A percentile compares a stretch with the other conserved stretches of the same genome.
Conservation (phyloP, 2,113 vertebrate genomes). For the Microtus pennsylvanicus region DNA sequence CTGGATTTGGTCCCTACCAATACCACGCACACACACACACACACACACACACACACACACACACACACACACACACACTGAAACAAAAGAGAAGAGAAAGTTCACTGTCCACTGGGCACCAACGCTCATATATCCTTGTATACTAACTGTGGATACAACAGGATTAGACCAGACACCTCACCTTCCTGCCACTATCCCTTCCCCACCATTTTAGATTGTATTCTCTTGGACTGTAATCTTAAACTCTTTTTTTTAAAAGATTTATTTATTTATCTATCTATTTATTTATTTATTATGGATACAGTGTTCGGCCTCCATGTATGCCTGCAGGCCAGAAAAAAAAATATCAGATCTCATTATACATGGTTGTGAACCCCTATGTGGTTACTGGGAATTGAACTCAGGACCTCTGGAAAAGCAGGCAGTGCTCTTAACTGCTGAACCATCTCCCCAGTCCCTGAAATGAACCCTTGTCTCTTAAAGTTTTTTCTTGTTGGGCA, state of each 20-base stretch:
- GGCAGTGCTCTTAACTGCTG: no score
- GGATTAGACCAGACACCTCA: not conserved
- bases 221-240: not conserved
- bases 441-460: not conserved
- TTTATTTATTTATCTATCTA: no score
- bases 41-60: not conserved
- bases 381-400: no score
- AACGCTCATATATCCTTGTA: no score
- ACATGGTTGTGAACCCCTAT: no score
- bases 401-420: no score
- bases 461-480: not conserved
- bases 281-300: no score
- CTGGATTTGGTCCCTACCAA: not conserved
- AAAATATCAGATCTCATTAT: no score
- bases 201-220: not conserved
- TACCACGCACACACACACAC: not conserved
- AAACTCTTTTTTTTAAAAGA: no score
- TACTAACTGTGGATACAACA: not conserved
- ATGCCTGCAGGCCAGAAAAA: no score
- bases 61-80: not conserved
- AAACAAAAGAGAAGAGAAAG: not conserved
- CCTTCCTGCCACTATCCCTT: not conserved
- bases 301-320: no score
- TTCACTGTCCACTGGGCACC: no score
- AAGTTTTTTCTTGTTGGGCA: not conserved